A percentile compares a stretch with the other conserved stretches of the same genome.
Evolutionary conservation across 2,797 vertebrate genomes (phyloP).

Genomic region (Notolepis coatsorum): DNA sequence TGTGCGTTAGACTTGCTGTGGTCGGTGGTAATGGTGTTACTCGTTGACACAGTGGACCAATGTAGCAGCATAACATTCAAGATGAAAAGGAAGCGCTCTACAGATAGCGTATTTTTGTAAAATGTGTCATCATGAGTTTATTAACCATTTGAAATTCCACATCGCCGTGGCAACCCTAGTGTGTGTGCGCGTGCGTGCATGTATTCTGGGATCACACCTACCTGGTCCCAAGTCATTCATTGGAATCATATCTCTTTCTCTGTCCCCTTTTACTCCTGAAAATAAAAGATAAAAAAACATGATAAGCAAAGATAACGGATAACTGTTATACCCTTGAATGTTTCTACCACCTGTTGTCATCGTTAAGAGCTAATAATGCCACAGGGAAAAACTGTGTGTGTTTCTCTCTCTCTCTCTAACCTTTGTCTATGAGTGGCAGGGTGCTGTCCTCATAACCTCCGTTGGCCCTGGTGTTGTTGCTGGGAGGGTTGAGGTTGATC

Average conservation of each 20-base stretch:
- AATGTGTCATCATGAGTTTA: too few species aligned
- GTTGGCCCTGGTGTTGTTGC: conserved; percentile 82
- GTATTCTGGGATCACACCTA: conserved; percentile 38
- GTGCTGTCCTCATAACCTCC: conserved; percentile 95
- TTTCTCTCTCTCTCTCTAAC: conserved; percentile 56
- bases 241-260: conserved; percentile 93
- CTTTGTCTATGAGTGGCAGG: conserved; percentile 92
- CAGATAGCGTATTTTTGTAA: too few species aligned
- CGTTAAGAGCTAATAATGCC: neutral
- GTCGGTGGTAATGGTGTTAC: too few species aligned
- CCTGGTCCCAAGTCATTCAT: conserved; percentile 95
- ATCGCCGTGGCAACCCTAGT: neutral
- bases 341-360: neutral
- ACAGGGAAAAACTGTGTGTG: conserved; percentile 11
- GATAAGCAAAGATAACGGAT: neutral
- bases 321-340: neutral
- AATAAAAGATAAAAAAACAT: conserved; percentile 30
- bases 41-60: too few species aligned
- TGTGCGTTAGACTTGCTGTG: too few species aligned
- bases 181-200: neutral
- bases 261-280: conserved; percentile 87
- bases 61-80: too few species aligned
- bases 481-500: conserved; percentile 86
- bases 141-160: too few species aligned
- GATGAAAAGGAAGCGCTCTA: too few species aligned